phyloP scores from a whole-genome alignment of 2,888 invertebrate species.

The Amiota communis region DNA sequence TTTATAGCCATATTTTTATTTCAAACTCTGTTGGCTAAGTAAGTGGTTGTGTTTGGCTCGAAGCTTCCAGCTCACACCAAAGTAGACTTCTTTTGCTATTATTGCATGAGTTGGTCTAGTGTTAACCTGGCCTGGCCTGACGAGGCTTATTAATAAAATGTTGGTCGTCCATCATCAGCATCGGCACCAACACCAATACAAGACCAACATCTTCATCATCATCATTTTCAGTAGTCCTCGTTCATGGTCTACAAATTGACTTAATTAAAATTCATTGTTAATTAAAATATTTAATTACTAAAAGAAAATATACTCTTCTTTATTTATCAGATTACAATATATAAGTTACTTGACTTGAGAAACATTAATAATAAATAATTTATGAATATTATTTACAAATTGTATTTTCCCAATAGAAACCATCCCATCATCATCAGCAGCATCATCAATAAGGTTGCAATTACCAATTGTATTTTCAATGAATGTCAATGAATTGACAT shows the following conservation, averaged over 20 bases:
- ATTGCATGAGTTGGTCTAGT: background rate
- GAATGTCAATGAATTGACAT: slow-evolving; percentile 14
- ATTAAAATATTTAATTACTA: background rate
- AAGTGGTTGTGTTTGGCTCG: slow-evolving; percentile 42
- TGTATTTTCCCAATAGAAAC: too few relatives aligned
- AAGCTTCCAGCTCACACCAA: background rate
- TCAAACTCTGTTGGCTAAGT: slow-evolving; percentile 42
- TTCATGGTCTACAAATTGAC: slow-evolving; percentile 50
- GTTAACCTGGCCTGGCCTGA: too few relatives aligned
- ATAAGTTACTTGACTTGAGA: too few relatives aligned
- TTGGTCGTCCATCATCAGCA: slow-evolving; percentile 38
- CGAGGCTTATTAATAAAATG: too few relatives aligned
- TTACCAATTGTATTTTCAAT: slow-evolving; percentile 3
- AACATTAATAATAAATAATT: too few relatives aligned
- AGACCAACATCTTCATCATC: slow-evolving; percentile 21
- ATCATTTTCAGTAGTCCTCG: background rate
- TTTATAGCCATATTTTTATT: slow-evolving; percentile 49
- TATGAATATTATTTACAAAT: too few relatives aligned
- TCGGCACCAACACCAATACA: slow-evolving; percentile 39
- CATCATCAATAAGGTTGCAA: background rate
- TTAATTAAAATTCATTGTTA: slow-evolving; percentile 52
- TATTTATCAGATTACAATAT: too few relatives aligned
- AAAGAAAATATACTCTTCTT: too few relatives aligned
- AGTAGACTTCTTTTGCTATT: background rate
- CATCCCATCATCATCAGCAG: too few relatives aligned